A percentile compares a stretch with the other conserved stretches of the same genome.
Conservation (phyloP, 2,797 vertebrate genomes). For the Malacoctenus gilli region DNA sequence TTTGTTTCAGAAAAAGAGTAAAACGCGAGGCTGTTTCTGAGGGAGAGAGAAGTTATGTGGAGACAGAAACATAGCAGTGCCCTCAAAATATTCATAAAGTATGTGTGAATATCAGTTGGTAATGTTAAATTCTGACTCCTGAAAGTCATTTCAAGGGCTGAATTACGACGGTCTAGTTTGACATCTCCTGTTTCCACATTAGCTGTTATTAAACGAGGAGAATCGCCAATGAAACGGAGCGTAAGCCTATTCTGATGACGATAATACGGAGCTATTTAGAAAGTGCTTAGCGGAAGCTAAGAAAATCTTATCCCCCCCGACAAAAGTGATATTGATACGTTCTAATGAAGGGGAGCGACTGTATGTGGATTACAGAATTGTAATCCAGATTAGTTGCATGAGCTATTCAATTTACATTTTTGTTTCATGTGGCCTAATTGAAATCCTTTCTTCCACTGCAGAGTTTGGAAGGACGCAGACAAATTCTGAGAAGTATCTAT, state of each 20-base stretch:
- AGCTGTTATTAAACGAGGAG: conserved; percentile 9
- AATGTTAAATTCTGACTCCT: not conserved
- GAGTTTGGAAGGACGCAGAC: conserved; percentile 19
- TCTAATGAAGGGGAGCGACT: conserved; percentile 39
- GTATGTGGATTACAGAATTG: conserved; percentile 47
- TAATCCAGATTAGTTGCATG: conserved; percentile 70
- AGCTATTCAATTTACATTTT: conserved; percentile 50
- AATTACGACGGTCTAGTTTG: not conserved
- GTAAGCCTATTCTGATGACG: conserved; percentile 21
- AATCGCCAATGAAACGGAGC: conserved; percentile 7
- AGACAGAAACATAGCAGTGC: too few relatives aligned
- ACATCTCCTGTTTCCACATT: too few relatives aligned
- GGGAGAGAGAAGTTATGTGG: too few relatives aligned
- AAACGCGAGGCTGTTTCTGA: too few relatives aligned
- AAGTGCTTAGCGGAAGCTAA: conserved; percentile 38
- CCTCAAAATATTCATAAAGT: too few relatives aligned
- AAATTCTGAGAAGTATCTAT: conserved; percentile 13
- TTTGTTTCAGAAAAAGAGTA: too few relatives aligned
- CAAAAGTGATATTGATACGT: conserved; percentile 54
- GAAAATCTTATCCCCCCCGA: conserved; percentile 46
- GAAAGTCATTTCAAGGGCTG: too few relatives aligned
- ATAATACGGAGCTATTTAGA: conserved; percentile 32
- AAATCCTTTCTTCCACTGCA: conserved; percentile 33
- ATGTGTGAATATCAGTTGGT: too few relatives aligned
- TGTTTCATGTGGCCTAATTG: conserved; percentile 44